Conservation (phyloP, 2,888 invertebrate genomes). For the Steinernema scapterisci region DNA sequence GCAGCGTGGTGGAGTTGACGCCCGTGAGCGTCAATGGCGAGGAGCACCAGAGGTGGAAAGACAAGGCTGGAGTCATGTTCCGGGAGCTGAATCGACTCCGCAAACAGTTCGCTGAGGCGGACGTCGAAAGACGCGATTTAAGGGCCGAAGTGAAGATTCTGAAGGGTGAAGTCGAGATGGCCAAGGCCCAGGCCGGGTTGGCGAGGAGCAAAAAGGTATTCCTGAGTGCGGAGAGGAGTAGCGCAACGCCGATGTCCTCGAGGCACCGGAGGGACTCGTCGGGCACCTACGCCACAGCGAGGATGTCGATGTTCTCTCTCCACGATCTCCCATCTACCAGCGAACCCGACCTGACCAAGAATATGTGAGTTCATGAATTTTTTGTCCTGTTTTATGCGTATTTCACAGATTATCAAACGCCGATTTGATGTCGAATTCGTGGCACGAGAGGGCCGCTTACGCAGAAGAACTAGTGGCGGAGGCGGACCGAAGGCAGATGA, state of each 20-base stretch:
- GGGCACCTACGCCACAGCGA: slow-evolving; percentile 28
- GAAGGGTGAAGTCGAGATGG: slow-evolving; percentile 61
- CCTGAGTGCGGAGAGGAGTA: slow-evolving; percentile 4
- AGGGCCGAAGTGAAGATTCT: slow-evolving; percentile 56
- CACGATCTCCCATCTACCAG: slow-evolving; percentile 11
- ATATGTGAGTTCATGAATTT: background rate
- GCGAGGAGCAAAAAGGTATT: slow-evolving; percentile 6
- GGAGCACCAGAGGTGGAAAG: slow-evolving; percentile 54
- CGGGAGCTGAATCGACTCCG: slow-evolving; percentile 58
- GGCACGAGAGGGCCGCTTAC: slow-evolving; percentile 33
- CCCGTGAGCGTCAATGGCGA: slow-evolving; percentile 10
- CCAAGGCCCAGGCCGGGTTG: slow-evolving; percentile 39
- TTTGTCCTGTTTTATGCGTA: background rate
- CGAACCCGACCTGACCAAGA: slow-evolving; percentile 13
- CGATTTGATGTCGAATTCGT: slow-evolving; percentile 34
- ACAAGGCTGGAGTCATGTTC: slow-evolving; percentile 60
- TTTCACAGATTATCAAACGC: background rate
- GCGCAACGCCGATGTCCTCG: slow-evolving; percentile 23
- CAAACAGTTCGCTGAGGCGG: slow-evolving; percentile 42
- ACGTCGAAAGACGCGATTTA: slow-evolving; percentile 43
- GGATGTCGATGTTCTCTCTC: slow-evolving; percentile 25
- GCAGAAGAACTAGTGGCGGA: slow-evolving; percentile 32
- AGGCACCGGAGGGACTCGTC: slow-evolving; percentile 21
- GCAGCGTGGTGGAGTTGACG: slow-evolving; percentile 35
- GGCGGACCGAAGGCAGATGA: slow-evolving; percentile 14